These are phyloP conservation scores for Palaemon carinicauda DNA, from an alignment of 1,140 invertebrate species.

Conservation along the genomic window DNA sequence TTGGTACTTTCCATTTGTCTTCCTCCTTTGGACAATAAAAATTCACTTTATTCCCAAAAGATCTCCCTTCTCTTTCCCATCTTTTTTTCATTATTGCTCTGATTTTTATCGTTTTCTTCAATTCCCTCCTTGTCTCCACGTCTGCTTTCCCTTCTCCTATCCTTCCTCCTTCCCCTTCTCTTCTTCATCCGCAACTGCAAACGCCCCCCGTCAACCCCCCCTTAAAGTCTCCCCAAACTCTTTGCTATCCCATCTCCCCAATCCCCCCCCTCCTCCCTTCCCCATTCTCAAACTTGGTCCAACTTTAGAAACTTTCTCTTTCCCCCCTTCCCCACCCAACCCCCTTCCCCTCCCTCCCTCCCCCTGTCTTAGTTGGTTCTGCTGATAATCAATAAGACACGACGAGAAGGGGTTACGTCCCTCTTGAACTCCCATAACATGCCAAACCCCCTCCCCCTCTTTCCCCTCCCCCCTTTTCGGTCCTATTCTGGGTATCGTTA, in stretches of 20 bases:
- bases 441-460: not conserved
- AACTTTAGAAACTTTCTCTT: conserved; percentile 54
- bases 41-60: no score
- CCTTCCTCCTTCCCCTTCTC: not conserved
- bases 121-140: not conserved
- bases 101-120: no score
- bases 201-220: not conserved
- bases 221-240: conserved; percentile 13
- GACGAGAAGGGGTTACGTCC: conserved; percentile 21
- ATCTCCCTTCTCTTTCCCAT: not conserved
- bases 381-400: conserved; percentile 52
- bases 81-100: not conserved
- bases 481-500: not conserved
- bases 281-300: conserved; percentile 51
- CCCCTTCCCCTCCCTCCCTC: conserved; percentile 5
- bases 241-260: conserved; percentile 14
- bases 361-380: conserved; percentile 34
- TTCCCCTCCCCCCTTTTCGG: no score
- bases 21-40: no score
- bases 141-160: not conserved
- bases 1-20: no score
- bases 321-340: not conserved
- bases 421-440: not conserved
- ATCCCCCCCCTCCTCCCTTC: not conserved
- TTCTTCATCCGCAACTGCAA: not conserved